These are phyloP conservation scores for Phyllotreta cruciferae DNA, from an alignment of 2,888 invertebrate species.

Conservation along the genomic window DNA sequence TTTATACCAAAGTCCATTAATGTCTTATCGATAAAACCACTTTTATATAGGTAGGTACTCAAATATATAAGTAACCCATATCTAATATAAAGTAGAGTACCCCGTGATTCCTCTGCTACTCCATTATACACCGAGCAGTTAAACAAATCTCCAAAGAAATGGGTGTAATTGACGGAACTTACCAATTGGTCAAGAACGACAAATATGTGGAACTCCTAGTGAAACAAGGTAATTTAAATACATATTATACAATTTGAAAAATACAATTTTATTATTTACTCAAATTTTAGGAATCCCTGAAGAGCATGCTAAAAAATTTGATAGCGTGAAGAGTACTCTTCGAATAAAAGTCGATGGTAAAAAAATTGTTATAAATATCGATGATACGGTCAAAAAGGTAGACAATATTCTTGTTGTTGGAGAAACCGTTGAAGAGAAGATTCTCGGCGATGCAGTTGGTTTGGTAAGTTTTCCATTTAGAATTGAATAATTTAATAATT, in stretches of 20 bases:
- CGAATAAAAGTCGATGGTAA: conserved; percentile 42
- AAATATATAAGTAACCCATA: too few species aligned
- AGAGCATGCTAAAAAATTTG: conserved; percentile 40
- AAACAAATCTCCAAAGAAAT: conserved; percentile 33
- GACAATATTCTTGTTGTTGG: conserved; percentile 36
- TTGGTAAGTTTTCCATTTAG: conserved; percentile 32
- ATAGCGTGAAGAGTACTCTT: conserved; percentile 29
- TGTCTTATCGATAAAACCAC: too few species aligned
- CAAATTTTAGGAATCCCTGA: conserved; percentile 36
- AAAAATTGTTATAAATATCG: conserved; percentile 37
- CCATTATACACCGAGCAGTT: neutral
- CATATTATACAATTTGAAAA: conserved; percentile 3
- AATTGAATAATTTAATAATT: neutral
- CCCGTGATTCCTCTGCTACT: neutral
- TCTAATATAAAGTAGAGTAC: neutral
- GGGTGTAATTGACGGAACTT: conserved; percentile 45
- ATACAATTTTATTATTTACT: conserved; percentile 22
- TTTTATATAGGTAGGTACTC: too few species aligned
- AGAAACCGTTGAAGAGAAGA: conserved; percentile 43
- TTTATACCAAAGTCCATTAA: too few species aligned
- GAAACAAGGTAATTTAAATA: conserved; percentile 39
- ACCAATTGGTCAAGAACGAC: conserved; percentile 44
- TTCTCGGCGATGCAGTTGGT: conserved; percentile 33
- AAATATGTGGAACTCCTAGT: conserved; percentile 44
- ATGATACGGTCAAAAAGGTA: conserved; percentile 21